These are phyloP conservation scores for Antennarius striatus DNA, from an alignment of 2,113 vertebrate genomes.

Conservation along the genomic window DNA sequence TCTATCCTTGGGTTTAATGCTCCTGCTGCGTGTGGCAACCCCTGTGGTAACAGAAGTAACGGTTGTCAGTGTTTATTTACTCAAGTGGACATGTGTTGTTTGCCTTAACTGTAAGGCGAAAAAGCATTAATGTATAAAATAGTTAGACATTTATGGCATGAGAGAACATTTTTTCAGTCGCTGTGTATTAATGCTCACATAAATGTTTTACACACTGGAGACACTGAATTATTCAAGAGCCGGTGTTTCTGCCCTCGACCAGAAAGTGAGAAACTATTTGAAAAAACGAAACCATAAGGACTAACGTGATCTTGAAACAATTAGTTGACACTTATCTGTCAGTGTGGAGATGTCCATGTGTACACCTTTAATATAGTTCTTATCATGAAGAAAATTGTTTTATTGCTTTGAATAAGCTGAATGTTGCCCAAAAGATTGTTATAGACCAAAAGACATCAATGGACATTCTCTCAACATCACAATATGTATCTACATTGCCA, in stretches of 20 bases:
- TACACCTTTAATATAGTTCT: conserved; percentile 3
- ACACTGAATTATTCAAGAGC: conserved; percentile 62
- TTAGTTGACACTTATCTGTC: not conserved
- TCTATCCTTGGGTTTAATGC: conserved; percentile 73
- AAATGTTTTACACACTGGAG: conserved; percentile 36
- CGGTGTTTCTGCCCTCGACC: conserved; percentile 15
- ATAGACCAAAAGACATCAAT: conserved; percentile 30
- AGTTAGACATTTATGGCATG: conserved; percentile 26
- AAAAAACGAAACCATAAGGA: not conserved
- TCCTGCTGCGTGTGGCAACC: conserved; percentile 52
- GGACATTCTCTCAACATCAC: conserved; percentile 53
- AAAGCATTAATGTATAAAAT: not conserved
- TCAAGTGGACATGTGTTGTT: conserved; percentile 8
- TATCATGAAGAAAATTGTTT: not conserved
- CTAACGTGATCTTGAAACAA: conserved; percentile 5
- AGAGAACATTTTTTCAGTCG: conserved; percentile 14
- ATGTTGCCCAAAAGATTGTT: conserved; percentile 11
- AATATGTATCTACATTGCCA: not conserved
- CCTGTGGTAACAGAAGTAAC: conserved; percentile 76
- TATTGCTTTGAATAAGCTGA: conserved; percentile 56
- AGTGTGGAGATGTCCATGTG: conserved; percentile 4
- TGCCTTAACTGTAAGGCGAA: conserved; percentile 2
- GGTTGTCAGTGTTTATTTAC: conserved; percentile 48
- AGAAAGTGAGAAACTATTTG: conserved; percentile 12
- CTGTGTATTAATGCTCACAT: conserved; percentile 18